Base-by-base conservation (phyloP, 2,797 vertebrate species). In the Esox lucius region DNA sequence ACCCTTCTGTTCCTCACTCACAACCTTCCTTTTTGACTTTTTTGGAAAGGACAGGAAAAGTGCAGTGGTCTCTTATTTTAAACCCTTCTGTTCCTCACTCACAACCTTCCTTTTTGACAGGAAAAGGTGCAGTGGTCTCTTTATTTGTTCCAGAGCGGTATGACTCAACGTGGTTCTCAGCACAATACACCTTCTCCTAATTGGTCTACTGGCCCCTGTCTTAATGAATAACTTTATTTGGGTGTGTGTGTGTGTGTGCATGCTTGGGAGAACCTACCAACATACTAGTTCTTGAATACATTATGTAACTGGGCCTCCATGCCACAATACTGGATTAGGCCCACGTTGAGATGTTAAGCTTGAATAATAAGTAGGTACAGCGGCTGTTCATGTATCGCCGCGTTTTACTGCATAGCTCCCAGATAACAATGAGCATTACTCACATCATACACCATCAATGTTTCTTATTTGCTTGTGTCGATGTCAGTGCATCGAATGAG, bases 281-380 rank as follows among this genome's bases (percentile, higher is more conserved):
- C n/a, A n/a, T 56, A 9, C 53, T 16, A 19, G 53, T 9, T 56
- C 19, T 56, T 19, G 19, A n/a, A 56, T 56, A 53, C 81, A 84
- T 91, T 93, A 92, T 87, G 85, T 89, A 92, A 92, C 84, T 59
- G 72, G 83, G 80, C 82, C 81, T 72, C 79, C 78, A 31, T 87
- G 87, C 83, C 89, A 91, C 85, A 91, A 90, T 91, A 90, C 87
- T 79, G 89, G 87, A 90, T 90, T 87, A 90, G 74, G 69, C 70
- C 73, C 78, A 81, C 72, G 85, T 79, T 88, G 87, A 90, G 79
- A 75, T 85, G 83, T 85, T 89, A 90, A 90, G 84, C 84, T 77
- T 81, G 74, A 82, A 81, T 84, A 81, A 85, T 81, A 80, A 85
- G 71, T 85, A 51, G 78, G 24, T 76, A 75, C 69, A 79, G 81